Percentiles rank a stretch among this genome's conserved stretches.
Evolutionary conservation across 2,888 invertebrate species (phyloP).

Genomic region (Prenolepis imparis): DNA sequence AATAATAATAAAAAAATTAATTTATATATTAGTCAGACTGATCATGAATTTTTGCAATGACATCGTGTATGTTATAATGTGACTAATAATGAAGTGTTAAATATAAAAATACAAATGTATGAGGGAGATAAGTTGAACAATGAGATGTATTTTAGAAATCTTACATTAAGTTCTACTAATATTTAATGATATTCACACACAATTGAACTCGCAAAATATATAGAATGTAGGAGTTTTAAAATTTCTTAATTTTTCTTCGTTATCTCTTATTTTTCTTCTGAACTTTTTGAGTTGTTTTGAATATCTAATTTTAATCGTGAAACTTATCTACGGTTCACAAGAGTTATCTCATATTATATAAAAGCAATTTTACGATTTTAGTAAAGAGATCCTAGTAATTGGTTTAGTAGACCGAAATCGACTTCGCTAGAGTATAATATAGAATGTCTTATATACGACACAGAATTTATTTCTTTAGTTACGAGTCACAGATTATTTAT

Average conservation of each 20-base stretch:
- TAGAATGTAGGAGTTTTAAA: background rate
- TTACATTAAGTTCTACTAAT: background rate
- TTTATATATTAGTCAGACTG: background rate
- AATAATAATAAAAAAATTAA: background rate
- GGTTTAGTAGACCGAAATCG: background rate
- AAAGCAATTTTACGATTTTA: background rate
- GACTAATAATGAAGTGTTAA: background rate
- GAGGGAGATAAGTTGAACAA: background rate
- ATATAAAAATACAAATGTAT: background rate
- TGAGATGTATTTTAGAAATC: background rate
- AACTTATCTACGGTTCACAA: background rate
- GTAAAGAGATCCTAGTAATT: background rate
- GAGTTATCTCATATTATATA: background rate
- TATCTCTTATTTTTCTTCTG: background rate
- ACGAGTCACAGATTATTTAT: background rate
- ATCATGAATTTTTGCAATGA: background rate
- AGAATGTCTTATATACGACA: background rate
- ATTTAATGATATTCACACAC: background rate
- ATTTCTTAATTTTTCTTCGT: background rate
- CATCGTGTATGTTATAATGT: background rate
- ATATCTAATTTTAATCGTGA: background rate
- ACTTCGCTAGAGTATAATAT: background rate
- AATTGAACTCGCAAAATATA: background rate
- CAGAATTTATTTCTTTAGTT: background rate
- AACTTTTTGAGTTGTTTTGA: background rate